Conservation (phyloP, 2,888 invertebrate genomes). For the Leptinotarsa rubiginosa region DNA sequence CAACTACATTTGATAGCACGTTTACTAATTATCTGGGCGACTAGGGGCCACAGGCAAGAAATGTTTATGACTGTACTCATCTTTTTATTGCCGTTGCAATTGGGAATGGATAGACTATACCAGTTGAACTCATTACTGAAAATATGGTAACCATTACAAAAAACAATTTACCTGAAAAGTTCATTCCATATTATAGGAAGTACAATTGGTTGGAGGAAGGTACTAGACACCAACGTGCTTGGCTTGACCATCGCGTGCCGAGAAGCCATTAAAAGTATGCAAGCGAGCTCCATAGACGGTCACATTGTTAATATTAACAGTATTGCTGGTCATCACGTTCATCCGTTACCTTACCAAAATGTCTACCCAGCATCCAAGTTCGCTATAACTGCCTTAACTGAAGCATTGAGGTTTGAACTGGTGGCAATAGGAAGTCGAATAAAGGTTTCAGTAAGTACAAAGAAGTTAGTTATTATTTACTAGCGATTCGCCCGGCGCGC, state of each 20-base stretch:
- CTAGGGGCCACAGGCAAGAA: too few relatives aligned
- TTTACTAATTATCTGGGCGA: too few relatives aligned
- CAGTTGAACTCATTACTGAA: too few relatives aligned
- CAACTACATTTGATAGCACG: too few relatives aligned
- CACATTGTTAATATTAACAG: slow-evolving; percentile 52
- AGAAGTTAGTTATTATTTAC: not conserved
- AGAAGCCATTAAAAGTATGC: slow-evolving; percentile 51
- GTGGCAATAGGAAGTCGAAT: slow-evolving; percentile 40
- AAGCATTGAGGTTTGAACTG: slow-evolving; percentile 40
- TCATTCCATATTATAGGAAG: slow-evolving; percentile 42
- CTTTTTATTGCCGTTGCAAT: too few relatives aligned
- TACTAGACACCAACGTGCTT: slow-evolving; percentile 54
- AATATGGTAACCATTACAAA: too few relatives aligned
- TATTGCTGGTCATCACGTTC: slow-evolving; percentile 41
- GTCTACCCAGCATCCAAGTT: slow-evolving; percentile 43
- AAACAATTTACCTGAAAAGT: too few relatives aligned
- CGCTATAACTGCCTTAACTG: slow-evolving; percentile 41
- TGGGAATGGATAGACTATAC: too few relatives aligned
- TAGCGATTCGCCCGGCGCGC: too few relatives aligned
- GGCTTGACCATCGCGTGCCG: slow-evolving; percentile 49
- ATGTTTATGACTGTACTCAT: too few relatives aligned
- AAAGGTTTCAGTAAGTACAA: slow-evolving; percentile 40
- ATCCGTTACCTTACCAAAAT: slow-evolving; percentile 38
- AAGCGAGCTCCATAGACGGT: slow-evolving; percentile 47
- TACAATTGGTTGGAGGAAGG: slow-evolving; percentile 49